These are phyloP conservation scores for Pachymerium ferrugineum DNA, from an alignment of 2,888 invertebrate species.

Conservation along the genomic window DNA sequence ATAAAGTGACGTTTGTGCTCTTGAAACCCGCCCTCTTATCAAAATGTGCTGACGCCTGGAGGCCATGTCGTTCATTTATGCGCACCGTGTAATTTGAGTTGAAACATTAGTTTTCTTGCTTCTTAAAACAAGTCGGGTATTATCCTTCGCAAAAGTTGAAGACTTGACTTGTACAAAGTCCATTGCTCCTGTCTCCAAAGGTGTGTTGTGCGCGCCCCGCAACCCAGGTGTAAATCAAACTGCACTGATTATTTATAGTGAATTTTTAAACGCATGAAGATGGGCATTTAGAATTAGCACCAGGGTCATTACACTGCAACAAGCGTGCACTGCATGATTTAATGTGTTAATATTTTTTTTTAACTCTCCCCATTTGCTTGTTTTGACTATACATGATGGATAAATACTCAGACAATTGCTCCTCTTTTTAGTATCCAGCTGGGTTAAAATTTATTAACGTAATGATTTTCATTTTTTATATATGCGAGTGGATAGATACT, in stretches of 20 bases:
- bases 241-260: conserved; percentile 8
- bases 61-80: conserved; percentile 21
- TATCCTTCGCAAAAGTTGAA: not conserved
- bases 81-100: conserved; percentile 21
- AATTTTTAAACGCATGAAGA: not conserved
- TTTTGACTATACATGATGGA: not conserved
- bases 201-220: not conserved
- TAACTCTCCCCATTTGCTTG: too few species aligned
- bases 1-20: conserved; percentile 21
- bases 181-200: conserved; percentile 1
- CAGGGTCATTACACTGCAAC: not conserved
- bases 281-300: not conserved
- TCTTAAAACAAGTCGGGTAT: conserved; percentile 18
- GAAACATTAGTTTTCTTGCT: conserved; percentile 18
- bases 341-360: not conserved
- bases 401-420: not conserved
- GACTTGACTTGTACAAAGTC: not conserved
- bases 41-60: conserved; percentile 21
- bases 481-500: too few species aligned
- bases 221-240: not conserved
- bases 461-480: too few species aligned
- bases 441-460: not conserved
- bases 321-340: conserved; percentile 7
- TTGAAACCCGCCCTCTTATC: conserved; percentile 16
- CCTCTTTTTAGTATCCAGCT: not conserved